These are phyloP conservation scores for Drosophila paucipuncta DNA, from an alignment of 2,888 invertebrate genomes.

Conservation along the genomic window DNA sequence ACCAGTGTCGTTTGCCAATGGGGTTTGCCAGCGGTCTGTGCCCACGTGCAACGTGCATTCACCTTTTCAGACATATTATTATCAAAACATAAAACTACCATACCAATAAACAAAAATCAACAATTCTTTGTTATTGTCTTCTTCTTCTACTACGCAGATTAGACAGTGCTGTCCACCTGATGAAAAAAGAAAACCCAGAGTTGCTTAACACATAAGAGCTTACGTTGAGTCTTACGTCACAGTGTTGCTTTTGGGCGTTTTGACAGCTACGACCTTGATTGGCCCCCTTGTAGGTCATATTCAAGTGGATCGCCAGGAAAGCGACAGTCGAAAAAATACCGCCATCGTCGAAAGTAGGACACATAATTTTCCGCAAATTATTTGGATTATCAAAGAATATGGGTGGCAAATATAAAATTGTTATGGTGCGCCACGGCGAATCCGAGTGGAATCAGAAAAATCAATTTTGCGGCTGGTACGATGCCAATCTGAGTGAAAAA, in stretches of 20 bases:
- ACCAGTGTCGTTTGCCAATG: constrained; percentile 59
- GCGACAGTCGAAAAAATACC: constrained; percentile 63
- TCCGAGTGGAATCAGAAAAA: constrained; percentile 92
- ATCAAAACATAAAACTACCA: background rate
- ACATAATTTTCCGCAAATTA: constrained; percentile 68
- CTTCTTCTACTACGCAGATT: constrained; percentile 15
- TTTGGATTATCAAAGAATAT: constrained; percentile 66
- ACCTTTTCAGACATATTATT: constrained; percentile 54
- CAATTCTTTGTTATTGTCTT: constrained; percentile 50
- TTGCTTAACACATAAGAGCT: constrained; percentile 24
- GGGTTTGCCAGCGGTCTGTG: constrained; percentile 72
- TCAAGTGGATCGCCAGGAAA: constrained; percentile 53
- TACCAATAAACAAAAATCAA: background rate
- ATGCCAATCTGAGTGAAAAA: constrained; percentile 90
- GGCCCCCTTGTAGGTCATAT: constrained; percentile 74
- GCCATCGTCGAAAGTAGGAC: constrained; percentile 51
- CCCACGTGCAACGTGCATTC: constrained; percentile 73
- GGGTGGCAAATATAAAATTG: constrained; percentile 88
- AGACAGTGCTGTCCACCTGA: constrained; percentile 24
- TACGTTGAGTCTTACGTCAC: constrained; percentile 25
- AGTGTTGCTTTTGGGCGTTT: constrained; percentile 26
- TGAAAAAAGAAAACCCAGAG: constrained; percentile 34
- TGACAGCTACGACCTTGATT: constrained; percentile 73
- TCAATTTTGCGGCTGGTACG: constrained; percentile 91
- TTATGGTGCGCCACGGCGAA: constrained; percentile 92